Evolutionary conservation across 2,797 vertebrate species (phyloP), one percentile per base, ranked within the genome.

Genomic region (Poeciliopsis infans): DNA sequence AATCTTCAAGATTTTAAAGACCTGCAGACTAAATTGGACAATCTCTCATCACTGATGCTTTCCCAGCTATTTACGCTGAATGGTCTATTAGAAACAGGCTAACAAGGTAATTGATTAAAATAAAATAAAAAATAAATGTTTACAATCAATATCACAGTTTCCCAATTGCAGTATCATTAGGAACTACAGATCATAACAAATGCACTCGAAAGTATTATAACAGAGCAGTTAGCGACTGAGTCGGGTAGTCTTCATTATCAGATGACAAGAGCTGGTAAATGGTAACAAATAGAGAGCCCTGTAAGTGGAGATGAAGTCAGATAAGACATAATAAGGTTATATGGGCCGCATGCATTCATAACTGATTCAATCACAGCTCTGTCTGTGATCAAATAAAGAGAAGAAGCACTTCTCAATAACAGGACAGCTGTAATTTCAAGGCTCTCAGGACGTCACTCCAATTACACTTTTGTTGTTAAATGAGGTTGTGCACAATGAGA

Each of bases 181-280:
- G 43, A 18, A 41, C 36, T 39, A 20, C 64, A 69, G 23, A 64
- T 66, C 47, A 80, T 83, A 72, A 75, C 64, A 41, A 70, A 39
- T 55, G 74, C 84, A 85, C 86, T 88, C 80, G 18, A 64, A 78
- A 72, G 75, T 88, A 81, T 86, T 85, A 13, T 87, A 72, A 82
- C 79, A 36, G 68, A 71, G 51, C 7, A 0, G 45, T 73, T 0
- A 43, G 78, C 2, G 72, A 53, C 74, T 2, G 23, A 31, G 78
- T 83, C 23, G 75, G 83, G 87, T 66, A 73, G 82, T 89, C 85
- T 88, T 92, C 78, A 90, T 92, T 90, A 93, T 93, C 87, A 86
- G 90, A 92, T 89, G 85, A 82, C 85, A 86, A 80, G 78, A 82
- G 82, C 85, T 86, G 90, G 90, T 93, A 93, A 93, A 93, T 84